Conservation (phyloP, 2,113 vertebrate species). For the Passer montanus region DNA sequence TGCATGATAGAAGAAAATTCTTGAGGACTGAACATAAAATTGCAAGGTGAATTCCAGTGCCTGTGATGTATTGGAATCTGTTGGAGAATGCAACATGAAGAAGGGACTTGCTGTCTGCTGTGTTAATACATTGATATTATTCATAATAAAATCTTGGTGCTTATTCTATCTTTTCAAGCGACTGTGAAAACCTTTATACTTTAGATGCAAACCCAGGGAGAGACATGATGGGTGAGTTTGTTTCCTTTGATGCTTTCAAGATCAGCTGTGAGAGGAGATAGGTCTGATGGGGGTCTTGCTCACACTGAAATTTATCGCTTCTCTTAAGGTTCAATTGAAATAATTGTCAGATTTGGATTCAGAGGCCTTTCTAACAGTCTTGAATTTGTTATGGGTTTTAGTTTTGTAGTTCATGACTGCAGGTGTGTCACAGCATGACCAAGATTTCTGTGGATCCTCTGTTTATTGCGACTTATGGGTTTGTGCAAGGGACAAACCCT, state of each 20-base stretch:
- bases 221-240: not conserved
- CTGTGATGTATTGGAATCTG: not conserved
- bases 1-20: not conserved
- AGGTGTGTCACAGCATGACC: not conserved
- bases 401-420: not conserved
- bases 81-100: not conserved
- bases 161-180: not conserved
- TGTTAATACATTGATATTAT: not conserved
- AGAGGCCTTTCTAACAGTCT: not conserved
- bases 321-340: not conserved
- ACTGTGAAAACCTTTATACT: not conserved
- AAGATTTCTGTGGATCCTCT: not conserved
- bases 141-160: not conserved
- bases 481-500: no score
- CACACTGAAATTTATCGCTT: not conserved
- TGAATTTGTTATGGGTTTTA: not conserved
- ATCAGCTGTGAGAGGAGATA: not conserved
- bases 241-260: not conserved
- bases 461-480: rapidly evolving
- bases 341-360: not conserved
- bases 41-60: not conserved
- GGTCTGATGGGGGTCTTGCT: not conserved
- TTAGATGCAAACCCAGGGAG: not conserved
- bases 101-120: not conserved
- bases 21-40: not conserved